phyloP scores from a whole-genome alignment of 2,797 vertebrate species.

The Pogonophryne albipinna region DNA sequence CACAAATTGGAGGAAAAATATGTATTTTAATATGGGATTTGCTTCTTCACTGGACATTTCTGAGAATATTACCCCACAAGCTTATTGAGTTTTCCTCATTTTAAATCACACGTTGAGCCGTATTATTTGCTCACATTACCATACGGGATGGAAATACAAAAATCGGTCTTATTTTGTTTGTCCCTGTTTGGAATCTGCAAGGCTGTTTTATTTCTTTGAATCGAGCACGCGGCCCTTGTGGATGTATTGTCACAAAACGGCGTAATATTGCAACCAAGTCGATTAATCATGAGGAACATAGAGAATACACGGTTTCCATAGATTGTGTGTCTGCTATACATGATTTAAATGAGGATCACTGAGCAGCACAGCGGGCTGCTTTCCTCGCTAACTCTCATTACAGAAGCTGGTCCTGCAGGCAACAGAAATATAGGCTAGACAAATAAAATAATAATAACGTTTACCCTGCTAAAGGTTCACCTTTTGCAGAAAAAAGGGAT shows the following conservation, averaged over 20 bases:
- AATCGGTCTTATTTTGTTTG: neutral
- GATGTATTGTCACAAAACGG: neutral
- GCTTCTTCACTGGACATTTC: neutral
- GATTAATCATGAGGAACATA: constrained; percentile 14
- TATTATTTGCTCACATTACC: neutral
- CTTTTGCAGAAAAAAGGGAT: neutral
- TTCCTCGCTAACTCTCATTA: neutral
- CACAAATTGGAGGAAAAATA: neutral
- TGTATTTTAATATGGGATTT: neutral
- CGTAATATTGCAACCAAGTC: neutral
- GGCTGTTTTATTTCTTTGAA: neutral
- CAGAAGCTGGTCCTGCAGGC: neutral
- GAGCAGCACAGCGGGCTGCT: constrained; percentile 1
- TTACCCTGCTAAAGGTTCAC: neutral
- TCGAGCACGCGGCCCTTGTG: constrained; percentile 17
- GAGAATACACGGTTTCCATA: constrained; percentile 9
- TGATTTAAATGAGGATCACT: constrained; percentile 33
- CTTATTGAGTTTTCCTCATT: neutral
- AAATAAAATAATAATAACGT: neutral
- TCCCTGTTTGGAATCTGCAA: neutral
- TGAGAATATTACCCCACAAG: neutral
- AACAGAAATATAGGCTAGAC: neutral
- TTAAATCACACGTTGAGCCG: neutral
- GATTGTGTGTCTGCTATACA: constrained; percentile 19
- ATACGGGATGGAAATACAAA: neutral